Percentiles rank a stretch among this genome's conserved stretches.
These are phyloP conservation scores for Tringa solitaria DNA, from an alignment of 2,113 vertebrate species.

Conservation along the genomic window DNA sequence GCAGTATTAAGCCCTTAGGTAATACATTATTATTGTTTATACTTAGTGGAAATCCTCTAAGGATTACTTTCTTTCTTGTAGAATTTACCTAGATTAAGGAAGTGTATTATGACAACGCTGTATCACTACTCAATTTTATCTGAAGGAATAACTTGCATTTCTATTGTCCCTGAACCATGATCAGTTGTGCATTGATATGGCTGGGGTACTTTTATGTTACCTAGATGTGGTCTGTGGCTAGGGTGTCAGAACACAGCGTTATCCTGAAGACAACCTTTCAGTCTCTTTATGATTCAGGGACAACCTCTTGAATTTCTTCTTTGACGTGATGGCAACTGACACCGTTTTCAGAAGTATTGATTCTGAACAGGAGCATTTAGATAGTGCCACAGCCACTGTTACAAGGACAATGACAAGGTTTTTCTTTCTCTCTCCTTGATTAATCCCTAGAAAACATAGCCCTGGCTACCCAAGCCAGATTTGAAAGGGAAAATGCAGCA, in stretches of 20 bases:
- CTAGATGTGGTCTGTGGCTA: background rate
- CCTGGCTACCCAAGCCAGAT: background rate
- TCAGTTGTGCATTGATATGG: background rate
- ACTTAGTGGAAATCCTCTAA: background rate
- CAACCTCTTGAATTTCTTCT: background rate
- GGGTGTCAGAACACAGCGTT: background rate
- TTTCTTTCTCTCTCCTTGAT: background rate
- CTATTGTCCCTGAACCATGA: background rate
- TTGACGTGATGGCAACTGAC: background rate
- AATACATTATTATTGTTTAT: constrained; percentile 25
- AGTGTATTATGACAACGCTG: background rate
- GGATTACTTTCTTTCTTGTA: background rate
- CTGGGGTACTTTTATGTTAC: background rate
- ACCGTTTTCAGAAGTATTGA: constrained; percentile 12
- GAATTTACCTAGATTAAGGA: constrained; percentile 29
- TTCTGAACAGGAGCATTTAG: constrained; percentile 1
- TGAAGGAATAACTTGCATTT: background rate
- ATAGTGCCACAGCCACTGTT: background rate
- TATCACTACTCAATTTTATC: background rate
- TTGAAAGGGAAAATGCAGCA: background rate
- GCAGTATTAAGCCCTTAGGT: background rate
- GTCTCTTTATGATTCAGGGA: background rate
- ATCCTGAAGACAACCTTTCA: background rate
- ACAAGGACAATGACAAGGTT: background rate
- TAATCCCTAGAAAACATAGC: background rate